Evolutionary conservation across 2,797 vertebrate species (phyloP).

Genomic region (Selene dorsalis): DNA sequence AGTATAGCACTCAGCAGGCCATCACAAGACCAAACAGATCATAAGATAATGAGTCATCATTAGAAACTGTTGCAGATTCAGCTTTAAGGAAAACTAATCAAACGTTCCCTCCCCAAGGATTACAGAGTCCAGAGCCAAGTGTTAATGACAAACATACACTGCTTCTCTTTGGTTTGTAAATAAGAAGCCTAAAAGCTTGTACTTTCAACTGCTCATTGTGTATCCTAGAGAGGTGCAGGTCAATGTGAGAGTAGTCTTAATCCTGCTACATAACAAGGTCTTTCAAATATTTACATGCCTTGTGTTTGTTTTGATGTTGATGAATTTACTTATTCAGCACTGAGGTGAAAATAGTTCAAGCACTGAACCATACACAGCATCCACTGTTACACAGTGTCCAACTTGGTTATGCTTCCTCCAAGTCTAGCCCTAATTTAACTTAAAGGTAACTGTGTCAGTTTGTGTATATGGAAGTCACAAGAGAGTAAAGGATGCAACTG

Average conservation of each 20-base stretch:
- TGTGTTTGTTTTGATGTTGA: not conserved
- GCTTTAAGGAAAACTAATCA: conserved; percentile 23
- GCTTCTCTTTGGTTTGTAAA: not conserved
- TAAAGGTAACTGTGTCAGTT: not conserved
- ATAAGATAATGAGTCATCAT: conserved; percentile 53
- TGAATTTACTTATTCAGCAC: conserved; percentile 1
- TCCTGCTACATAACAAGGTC: not conserved
- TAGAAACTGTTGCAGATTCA: conserved; percentile 25
- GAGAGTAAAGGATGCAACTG: not conserved
- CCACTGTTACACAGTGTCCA: no score
- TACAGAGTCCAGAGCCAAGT: conserved; percentile 15
- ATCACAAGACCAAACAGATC: conserved; percentile 55
- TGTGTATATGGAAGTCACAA: not conserved
- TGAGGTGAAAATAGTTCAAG: not conserved
- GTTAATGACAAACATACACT: conserved; percentile 29
- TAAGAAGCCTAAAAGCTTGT: not conserved
- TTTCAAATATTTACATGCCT: not conserved
- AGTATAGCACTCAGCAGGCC: conserved; percentile 44
- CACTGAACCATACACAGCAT: not conserved
- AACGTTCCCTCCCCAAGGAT: not conserved
- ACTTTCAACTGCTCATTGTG: not conserved
- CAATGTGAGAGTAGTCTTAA: not conserved
- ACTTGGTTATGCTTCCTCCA: not conserved
- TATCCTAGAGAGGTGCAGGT: not conserved
- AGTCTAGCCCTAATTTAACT: not conserved